A percentile compares a stretch with the other conserved stretches of the same genome.
Conservation (phyloP, 2,113 vertebrate species). For the Ciconia maguari region DNA sequence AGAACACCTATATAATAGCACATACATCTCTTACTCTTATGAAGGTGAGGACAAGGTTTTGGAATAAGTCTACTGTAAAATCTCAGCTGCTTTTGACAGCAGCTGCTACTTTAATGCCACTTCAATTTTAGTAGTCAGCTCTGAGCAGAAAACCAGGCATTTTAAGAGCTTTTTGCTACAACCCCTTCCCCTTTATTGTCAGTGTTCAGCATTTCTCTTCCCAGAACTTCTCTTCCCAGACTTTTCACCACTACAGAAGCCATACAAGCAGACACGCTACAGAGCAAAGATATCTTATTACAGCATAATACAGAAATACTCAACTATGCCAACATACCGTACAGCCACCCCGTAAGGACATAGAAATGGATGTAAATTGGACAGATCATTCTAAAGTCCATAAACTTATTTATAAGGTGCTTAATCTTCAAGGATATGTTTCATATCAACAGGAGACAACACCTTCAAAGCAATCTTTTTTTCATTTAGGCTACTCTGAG, state of each 20-base stretch:
- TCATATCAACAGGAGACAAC: not conserved
- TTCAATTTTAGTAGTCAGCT: not conserved
- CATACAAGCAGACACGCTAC: not conserved
- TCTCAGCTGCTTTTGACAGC: not conserved
- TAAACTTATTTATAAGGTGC: not conserved
- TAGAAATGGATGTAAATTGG: not conserved
- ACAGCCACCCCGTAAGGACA: not conserved
- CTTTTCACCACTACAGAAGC: not conserved
- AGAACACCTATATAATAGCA: not conserved
- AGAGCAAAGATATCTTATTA: not conserved
- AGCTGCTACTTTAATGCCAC: not conserved
- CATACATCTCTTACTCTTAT: not conserved
- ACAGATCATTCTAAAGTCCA: not conserved
- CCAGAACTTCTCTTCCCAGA: not conserved
- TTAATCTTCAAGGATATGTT: not conserved
- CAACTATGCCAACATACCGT: not conserved
- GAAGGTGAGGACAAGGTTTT: not conserved
- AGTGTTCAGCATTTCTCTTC: not conserved
- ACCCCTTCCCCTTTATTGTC: not conserved
- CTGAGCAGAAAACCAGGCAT: not conserved
- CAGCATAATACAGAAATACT: not conserved
- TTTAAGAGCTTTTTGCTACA: not conserved
- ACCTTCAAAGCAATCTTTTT: not conserved
- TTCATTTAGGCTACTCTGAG: not conserved
- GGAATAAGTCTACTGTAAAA: not conserved